Conservation (phyloP, 2,888 invertebrate genomes). For the Mamestra brassicae region DNA sequence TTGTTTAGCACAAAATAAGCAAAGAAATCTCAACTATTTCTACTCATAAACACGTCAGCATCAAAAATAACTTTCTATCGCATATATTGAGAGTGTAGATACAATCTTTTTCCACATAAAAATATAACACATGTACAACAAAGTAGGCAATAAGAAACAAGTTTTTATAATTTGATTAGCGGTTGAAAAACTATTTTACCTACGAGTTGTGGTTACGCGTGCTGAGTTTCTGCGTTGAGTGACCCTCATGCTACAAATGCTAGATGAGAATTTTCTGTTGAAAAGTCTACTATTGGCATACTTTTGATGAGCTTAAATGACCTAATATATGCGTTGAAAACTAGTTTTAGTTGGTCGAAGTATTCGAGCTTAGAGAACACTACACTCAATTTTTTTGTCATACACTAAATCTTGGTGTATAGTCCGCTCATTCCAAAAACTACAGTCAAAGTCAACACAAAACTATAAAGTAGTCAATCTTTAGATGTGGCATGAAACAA, state of each 20-base stretch:
- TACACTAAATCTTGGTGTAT: background rate
- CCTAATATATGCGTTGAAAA: background rate
- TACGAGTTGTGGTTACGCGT: conserved; percentile 52
- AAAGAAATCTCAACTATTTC: conserved; percentile 15
- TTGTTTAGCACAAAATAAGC: background rate
- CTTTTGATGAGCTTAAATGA: conserved; percentile 35
- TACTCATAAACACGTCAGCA: conserved; percentile 14
- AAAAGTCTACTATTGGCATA: conserved; percentile 58
- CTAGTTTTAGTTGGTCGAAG: background rate
- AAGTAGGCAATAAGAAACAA: conserved; percentile 32
- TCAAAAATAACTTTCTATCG: conserved; percentile 49
- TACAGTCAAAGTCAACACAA: background rate
- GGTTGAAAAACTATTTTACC: conserved; percentile 51
- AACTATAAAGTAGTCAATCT: background rate
- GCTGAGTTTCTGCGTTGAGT: conserved; percentile 44
- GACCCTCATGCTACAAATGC: conserved; percentile 36
- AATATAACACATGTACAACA: conserved; percentile 27
- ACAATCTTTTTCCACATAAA: conserved; percentile 19
- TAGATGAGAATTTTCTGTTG: conserved; percentile 42
- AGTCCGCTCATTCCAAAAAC: background rate
- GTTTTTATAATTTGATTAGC: conserved; percentile 45
- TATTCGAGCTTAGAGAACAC: background rate
- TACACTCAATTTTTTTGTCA: background rate
- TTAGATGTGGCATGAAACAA: background rate
- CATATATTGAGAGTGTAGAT: conserved; percentile 14